Conservation (phyloP, 2,888 invertebrate species). For the Phaedon cochleariae region DNA sequence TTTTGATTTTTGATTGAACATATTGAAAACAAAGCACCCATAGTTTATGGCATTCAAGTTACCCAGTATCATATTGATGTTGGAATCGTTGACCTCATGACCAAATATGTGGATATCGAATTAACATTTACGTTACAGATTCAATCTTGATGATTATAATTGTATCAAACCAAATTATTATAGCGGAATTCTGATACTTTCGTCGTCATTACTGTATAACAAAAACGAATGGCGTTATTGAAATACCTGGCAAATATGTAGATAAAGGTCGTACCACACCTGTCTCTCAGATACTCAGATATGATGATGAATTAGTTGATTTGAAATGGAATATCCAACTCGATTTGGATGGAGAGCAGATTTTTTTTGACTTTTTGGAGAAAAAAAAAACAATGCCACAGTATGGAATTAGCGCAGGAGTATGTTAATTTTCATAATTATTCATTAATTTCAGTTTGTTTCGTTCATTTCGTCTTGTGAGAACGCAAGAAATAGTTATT, state of each 20-base stretch:
- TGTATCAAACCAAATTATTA: background rate
- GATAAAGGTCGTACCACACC: conserved; percentile 16
- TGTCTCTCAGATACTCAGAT: background rate
- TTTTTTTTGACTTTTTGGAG: background rate
- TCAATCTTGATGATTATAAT: background rate
- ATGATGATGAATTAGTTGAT: background rate
- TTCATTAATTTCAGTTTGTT: no score
- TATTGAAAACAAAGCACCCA: no score
- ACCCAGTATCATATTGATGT: no score
- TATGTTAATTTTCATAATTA: no score
- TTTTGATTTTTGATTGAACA: no score
- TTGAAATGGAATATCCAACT: background rate
- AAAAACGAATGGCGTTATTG: conserved; percentile 2
- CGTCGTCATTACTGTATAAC: background rate
- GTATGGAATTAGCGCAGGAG: no score
- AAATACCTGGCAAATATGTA: background rate
- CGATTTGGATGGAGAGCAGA: background rate
- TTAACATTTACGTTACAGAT: background rate
- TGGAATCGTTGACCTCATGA: background rate
- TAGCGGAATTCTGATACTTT: background rate
- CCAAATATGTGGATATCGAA: background rate
- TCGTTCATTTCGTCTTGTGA: no score
- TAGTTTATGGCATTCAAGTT: no score
- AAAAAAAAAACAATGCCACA: background rate
- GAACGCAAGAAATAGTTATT: no score